Evolutionary conservation across 1,140 invertebrate genomes (phyloP), one percentile per base, ranked within the genome.

Genomic region (Pantala flavescens): DNA sequence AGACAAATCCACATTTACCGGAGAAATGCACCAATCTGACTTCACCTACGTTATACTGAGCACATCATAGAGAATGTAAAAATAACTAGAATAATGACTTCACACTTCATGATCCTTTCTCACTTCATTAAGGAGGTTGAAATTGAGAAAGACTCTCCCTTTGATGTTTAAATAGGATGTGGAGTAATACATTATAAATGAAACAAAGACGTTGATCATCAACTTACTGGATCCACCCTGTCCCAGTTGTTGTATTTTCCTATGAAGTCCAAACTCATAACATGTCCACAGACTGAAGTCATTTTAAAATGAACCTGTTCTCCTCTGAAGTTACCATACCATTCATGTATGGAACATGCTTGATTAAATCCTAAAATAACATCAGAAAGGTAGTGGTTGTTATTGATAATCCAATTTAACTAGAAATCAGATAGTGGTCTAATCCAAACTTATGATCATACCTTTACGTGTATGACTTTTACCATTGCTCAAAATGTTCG

Each of bases 231-330:
- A 86, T 99, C 97, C 43, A 98, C 95, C 84, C 92, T 91, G 80
- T 99, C 96, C 98, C 98, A 99, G 79, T 95, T 98, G 81, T 99
- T 99, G 80, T 94, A 99, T 84, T 97, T 97, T 70, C 92, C 90
- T 72, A 90, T 89, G 82, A 99, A 99, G 85, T 99, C 97, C 77
- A 98, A 85, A 55, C 90, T 91, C 93, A 98, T 97, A 0, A 99
- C 96, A 86, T 99, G 98, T 7, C 98, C 98, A 84, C 96, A 99
- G 0, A 99, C 98, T 3, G 95, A 98, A 7, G 97, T 99, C 94
- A 99, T 98, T 84, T 95, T 94, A 81, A 94, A 98, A 73, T 85
- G 86, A 1, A 92, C 91, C 3, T 82, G 83, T 78, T 93, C 88
- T 74, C 88, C 88, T 75, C 85, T 86, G 81, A 98, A 98, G 7